Conservation (phyloP, 2,797 vertebrate species). For the Perodicticus potto region DNA sequence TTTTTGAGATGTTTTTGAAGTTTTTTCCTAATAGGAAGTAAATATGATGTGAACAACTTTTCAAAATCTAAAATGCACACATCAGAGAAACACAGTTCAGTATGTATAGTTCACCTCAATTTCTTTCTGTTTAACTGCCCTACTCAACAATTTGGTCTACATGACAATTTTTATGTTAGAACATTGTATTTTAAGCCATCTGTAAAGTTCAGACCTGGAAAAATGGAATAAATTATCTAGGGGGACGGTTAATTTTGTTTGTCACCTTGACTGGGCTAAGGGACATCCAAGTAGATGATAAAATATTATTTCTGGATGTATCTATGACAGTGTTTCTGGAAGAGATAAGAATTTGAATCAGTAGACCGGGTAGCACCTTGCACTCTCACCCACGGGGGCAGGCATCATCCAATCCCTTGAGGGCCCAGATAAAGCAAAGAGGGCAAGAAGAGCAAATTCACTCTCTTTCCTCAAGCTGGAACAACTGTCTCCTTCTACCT, state of each 20-base stretch:
- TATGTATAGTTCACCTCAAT: not conserved
- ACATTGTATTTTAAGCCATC: not conserved
- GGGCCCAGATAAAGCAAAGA: not conserved
- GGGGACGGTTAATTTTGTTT: not conserved
- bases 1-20: not conserved
- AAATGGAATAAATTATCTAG: not conserved
- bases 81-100: not conserved
- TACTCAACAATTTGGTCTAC: not conserved
- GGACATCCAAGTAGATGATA: not conserved
- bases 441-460: not conserved
- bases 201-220: not conserved
- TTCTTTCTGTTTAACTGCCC: not conserved
- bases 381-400: not conserved
- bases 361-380: not conserved
- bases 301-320: not conserved
- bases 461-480: not conserved
- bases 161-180: not conserved
- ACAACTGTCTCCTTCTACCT: not conserved
- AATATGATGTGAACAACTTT: not conserved
- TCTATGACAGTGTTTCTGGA: too few relatives aligned
- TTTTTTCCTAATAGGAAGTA: conserved; percentile 2
- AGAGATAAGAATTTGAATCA: not conserved
- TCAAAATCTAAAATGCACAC: not conserved
- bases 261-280: not conserved
- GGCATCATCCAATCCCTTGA: not conserved